phyloP scores from a whole-genome alignment of 1,140 invertebrate species.

The Scaptomyza graminum region DNA sequence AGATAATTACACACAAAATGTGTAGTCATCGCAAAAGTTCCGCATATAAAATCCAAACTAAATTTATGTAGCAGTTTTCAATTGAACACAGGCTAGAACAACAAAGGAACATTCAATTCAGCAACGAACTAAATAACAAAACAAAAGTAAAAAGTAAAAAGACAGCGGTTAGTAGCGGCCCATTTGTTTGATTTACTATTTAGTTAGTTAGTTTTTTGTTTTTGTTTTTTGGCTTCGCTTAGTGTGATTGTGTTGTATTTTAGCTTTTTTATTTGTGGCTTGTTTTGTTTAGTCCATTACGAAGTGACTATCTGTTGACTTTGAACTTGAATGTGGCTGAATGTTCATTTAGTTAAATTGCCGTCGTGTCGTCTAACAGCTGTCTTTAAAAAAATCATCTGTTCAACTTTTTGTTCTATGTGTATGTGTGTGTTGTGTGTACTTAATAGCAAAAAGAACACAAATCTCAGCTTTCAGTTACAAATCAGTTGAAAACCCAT shows the following conservation, averaged over 20 bases:
- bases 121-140: neutral
- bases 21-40: constrained; percentile 28
- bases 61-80: constrained; percentile 22
- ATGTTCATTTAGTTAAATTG: constrained; percentile 5
- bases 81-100: constrained; percentile 6
- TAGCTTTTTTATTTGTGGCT: too few species aligned
- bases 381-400: neutral
- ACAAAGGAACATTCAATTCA: constrained; percentile 17
- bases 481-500: neutral
- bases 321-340: constrained; percentile 37
- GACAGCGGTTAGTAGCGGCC: neutral
- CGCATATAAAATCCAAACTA: constrained; percentile 30
- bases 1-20: constrained; percentile 36
- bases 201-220: constrained; percentile 4
- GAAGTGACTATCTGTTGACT: constrained; percentile 8
- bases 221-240: neutral
- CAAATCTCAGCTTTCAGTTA: neutral
- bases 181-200: constrained; percentile 19
- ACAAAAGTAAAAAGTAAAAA: neutral
- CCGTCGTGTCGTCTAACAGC: neutral
- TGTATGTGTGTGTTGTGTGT: neutral
- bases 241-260: too few species aligned
- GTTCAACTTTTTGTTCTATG: neutral
- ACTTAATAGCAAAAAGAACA: neutral
- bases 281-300: too few species aligned